Percentiles rank a stretch among this genome's conserved stretches.
Conservation (phyloP, 2,113 vertebrate species). For the Apus apus region DNA sequence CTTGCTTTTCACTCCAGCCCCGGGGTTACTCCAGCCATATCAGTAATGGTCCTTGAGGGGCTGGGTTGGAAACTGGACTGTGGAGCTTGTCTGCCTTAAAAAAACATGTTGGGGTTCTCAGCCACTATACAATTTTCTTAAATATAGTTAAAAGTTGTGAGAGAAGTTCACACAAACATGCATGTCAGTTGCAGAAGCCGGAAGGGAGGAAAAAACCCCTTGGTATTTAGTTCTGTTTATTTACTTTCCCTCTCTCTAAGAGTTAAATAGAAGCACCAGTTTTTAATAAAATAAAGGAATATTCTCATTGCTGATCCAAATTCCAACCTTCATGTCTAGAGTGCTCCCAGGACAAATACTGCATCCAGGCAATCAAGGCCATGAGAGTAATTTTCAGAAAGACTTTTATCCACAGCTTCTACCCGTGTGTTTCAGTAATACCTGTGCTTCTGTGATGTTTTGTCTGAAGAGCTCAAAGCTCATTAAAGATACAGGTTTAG, state of each 20-base stretch:
- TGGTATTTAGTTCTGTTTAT: not conserved
- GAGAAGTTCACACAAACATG: not conserved
- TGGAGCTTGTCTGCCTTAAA: not conserved
- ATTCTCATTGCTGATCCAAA: not conserved
- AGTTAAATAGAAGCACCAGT: not conserved
- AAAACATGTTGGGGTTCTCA: not conserved
- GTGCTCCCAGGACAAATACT: not conserved
- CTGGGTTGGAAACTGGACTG: not conserved
- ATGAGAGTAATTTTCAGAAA: not conserved
- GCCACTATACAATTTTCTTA: not conserved
- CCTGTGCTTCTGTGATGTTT: not conserved
- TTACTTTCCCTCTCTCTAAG: not conserved
- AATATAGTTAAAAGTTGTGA: not conserved
- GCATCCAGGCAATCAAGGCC: accelerated
- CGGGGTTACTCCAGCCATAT: not conserved
- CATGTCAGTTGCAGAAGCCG: not conserved
- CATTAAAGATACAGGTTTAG: not conserved
- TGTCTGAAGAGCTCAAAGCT: not conserved
- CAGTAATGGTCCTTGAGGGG: not conserved
- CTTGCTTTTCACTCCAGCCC: not conserved
- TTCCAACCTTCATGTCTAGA: not conserved
- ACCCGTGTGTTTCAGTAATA: not conserved
- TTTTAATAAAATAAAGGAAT: not conserved
- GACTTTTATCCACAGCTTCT: not conserved
- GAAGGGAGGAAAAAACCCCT: not conserved